Conservation (phyloP, 2,113 vertebrate species). For the Alexandromys fortis region DNA sequence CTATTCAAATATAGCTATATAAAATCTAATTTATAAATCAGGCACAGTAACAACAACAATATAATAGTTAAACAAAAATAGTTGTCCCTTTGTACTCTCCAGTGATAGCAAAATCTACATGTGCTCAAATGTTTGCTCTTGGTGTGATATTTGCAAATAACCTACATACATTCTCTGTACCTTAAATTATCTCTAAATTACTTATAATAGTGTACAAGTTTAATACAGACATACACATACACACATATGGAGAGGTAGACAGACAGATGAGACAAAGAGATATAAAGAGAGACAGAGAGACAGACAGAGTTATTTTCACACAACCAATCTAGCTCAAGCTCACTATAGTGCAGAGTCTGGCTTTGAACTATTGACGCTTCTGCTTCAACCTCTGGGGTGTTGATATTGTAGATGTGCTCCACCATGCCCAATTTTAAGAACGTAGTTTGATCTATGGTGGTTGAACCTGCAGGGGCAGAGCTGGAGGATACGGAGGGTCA, state of each 20-base stretch:
- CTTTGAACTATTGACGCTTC: not conserved
- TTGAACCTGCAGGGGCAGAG: not conserved
- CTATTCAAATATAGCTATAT: not conserved
- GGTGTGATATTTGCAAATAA: not conserved
- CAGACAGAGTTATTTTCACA: not conserved
- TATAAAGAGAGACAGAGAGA: not conserved
- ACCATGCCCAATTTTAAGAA: not conserved
- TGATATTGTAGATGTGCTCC: not conserved
- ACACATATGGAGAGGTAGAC: not conserved
- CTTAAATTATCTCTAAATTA: not conserved
- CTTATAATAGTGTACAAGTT: not conserved
- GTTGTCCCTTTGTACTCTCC: not conserved
- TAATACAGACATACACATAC: not conserved
- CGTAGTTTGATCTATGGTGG: not conserved
- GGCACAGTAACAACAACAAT: not conserved
- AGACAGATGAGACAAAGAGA: not conserved
- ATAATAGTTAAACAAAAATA: not conserved
- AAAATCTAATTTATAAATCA: not conserved
- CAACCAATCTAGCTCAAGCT: not conserved
- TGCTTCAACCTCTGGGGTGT: not conserved
- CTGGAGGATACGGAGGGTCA: not conserved
- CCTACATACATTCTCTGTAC: not conserved
- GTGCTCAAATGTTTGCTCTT: not conserved
- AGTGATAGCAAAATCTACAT: not conserved
- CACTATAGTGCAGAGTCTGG: not conserved